phyloP scores from a whole-genome alignment of 2,888 invertebrate species.

The Synanthedon myopaeformis region DNA sequence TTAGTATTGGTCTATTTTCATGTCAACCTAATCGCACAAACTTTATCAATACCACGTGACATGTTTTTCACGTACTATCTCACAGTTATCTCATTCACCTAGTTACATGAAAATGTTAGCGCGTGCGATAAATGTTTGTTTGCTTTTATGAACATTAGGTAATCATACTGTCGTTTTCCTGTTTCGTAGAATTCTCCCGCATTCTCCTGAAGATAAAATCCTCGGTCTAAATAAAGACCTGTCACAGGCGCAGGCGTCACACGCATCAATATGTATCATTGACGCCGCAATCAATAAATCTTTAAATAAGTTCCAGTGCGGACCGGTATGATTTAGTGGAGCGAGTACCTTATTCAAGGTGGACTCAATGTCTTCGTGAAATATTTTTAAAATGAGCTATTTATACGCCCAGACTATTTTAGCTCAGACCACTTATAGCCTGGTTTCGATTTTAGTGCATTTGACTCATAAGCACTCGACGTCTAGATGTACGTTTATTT shows the following conservation, averaged over 20 bases:
- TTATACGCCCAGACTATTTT: conserved; percentile 40
- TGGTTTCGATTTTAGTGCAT: conserved; percentile 21
- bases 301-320: conserved; percentile 28
- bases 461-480: conserved; percentile 24
- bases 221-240: conserved; percentile 7
- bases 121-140: conserved; percentile 30
- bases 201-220: conserved; percentile 2
- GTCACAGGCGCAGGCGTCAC: conserved; percentile 29
- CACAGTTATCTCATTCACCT: conserved; percentile 44
- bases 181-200: conserved; percentile 9
- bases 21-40: background rate
- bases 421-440: conserved; percentile 38
- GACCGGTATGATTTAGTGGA: conserved; percentile 34
- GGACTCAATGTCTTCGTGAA: conserved; percentile 34
- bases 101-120: conserved; percentile 39
- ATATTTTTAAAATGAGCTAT: conserved; percentile 48
- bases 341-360: conserved; percentile 31
- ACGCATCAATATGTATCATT: conserved; percentile 26
- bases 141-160: conserved; percentile 20
- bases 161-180: conserved; percentile 25
- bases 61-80: conserved; percentile 28
- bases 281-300: conserved; percentile 19
- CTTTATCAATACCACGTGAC: conserved; percentile 13
- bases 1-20: background rate
- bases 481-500: conserved; percentile 4